Base-by-base conservation (phyloP, 2,888 invertebrate genomes). In the Mimas tiliae region DNA sequence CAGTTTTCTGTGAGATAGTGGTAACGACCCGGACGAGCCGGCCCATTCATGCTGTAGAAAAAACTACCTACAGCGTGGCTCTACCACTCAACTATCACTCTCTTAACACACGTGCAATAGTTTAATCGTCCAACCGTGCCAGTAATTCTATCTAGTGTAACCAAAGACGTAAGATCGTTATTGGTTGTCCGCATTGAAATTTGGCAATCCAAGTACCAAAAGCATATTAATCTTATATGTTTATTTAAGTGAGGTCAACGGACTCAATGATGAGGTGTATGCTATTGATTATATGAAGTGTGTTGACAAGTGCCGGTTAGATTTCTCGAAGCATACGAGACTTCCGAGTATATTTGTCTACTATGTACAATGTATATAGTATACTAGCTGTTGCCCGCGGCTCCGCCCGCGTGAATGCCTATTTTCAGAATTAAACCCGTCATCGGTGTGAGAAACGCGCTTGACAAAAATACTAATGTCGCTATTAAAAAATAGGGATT, bases 91-190 rank as follows among this genome's bases (percentile, higher is more conserved):
- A n/a, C n/a, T n/a, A n/a, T n/a, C n/a, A n/a, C n/a, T n/a, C n/a
- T n/a, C n/a, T n/a, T n/a, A n/a, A n/a, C n/a, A n/a, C n/a, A n/a
- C n/a, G n/a, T 48, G 63, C 33, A 63, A 33, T 63, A 48, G 21
- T 63, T 48, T 48, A 48, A n/a, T 51, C 69, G 68, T 65, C 69
- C 58, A 63, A 47, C 62, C 52, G 65, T 65, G 66, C 64, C 8
- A n/a, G 52, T 47, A 64, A 53, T 34, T 52, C 38, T 52, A 53
- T 45, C 42, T 58, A 12, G 38, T 19, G 38, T 42, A 58, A 58
- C 58, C 6, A 42, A 19, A 58, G 38, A 42, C 6, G 42, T 12
- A 19, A 42, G 42, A 58, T 38, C 58, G 38, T 38, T 55, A 16
- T 55, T 58, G 58, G 58, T 58, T 58, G 58, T 16, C 58, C 58